These are phyloP conservation scores for Puffinus mauretanicus DNA, from an alignment of 2,113 vertebrate genomes.

Conservation along the genomic window DNA sequence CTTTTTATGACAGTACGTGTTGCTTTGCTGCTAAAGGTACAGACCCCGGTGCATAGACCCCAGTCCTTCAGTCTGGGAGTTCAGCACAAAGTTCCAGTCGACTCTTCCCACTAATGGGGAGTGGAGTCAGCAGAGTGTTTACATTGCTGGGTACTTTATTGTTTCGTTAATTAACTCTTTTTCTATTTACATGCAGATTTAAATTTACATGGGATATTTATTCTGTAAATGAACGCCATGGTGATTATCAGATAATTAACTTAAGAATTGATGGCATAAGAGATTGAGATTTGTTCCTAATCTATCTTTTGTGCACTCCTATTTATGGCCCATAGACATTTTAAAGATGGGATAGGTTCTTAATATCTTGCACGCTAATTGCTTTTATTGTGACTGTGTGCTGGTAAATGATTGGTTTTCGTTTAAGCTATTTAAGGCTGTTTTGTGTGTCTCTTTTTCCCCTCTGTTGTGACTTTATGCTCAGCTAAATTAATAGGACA, in stretches of 20 bases:
- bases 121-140: constrained; percentile 39
- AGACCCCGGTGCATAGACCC: neutral
- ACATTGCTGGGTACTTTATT: constrained; percentile 18
- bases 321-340: constrained; percentile 34
- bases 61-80: neutral
- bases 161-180: constrained; percentile 63
- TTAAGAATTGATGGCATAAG: constrained; percentile 39
- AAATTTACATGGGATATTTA: constrained; percentile 55
- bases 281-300: constrained; percentile 41
- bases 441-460: neutral
- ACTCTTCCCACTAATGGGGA: neutral
- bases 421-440: constrained; percentile 34
- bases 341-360: constrained; percentile 28
- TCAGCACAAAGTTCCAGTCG: constrained; percentile 3
- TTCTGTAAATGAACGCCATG: constrained; percentile 33
- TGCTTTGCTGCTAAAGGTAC: neutral
- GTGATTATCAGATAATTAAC: constrained; percentile 68
- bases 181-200: constrained; percentile 40
- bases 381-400: constrained; percentile 32
- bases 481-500: constrained; percentile 12
- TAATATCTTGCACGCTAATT: constrained; percentile 61
- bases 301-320: constrained; percentile 40
- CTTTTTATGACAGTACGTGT: neutral
- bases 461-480: neutral
- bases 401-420: constrained; percentile 14